Evolutionary conservation across 2,888 invertebrate species (phyloP).

Genomic region (Diplazon laetatorius): DNA sequence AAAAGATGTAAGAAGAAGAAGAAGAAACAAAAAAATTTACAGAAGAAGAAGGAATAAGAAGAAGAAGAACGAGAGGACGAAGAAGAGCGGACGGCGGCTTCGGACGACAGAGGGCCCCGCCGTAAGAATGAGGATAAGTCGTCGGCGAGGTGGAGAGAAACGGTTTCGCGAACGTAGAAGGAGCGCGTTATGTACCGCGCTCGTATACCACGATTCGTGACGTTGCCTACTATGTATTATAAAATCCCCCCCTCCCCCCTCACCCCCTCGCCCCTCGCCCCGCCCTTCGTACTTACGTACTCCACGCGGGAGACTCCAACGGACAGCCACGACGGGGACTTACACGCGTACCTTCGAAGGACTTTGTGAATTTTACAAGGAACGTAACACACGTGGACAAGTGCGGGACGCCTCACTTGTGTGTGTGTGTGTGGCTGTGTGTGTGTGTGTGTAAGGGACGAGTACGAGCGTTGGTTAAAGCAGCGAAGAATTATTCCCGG

Average conservation of each 20-base stretch:
- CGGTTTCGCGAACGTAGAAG: constrained; percentile 37
- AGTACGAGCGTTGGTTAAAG: no score
- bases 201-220: constrained; percentile 53
- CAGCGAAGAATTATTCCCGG: no score
- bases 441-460: no score
- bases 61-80: constrained; percentile 24
- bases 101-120: constrained; percentile 36
- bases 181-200: constrained; percentile 46
- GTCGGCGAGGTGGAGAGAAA: neutral
- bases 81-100: constrained; percentile 28
- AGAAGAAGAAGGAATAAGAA: constrained; percentile 33
- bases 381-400: no score
- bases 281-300: no score
- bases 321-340: no score
- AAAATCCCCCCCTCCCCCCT: neutral
- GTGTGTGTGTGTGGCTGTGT: no score
- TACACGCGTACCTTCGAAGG: no score
- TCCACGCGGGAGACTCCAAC: no score
- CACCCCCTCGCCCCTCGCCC: neutral
- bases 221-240: constrained; percentile 56
- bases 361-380: no score
- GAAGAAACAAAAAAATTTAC: no score
- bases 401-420: no score
- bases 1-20: constrained; percentile 23
- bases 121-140: constrained; percentile 27